Evolutionary conservation across 2,113 vertebrate species (phyloP).

Genomic region (Guaruba guarouba): DNA sequence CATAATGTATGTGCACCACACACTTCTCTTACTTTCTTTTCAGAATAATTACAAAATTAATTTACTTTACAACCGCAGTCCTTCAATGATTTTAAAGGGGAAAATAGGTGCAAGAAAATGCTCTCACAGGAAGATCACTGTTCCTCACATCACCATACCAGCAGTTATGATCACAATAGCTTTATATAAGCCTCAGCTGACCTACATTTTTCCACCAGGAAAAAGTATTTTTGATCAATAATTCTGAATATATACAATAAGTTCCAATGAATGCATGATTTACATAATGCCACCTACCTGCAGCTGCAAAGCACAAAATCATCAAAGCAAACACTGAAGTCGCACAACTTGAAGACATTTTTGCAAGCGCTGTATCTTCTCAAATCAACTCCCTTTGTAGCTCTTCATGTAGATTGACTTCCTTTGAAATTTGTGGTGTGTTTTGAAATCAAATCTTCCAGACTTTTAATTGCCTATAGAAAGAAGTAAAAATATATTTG

Average conservation of each 20-base stretch:
- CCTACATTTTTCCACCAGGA: conserved; percentile 2
- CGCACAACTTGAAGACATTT: conserved; percentile 60
- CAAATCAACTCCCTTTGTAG: conserved; percentile 1
- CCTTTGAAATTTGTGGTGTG: conserved; percentile 9
- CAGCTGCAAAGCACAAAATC: conserved; percentile 61
- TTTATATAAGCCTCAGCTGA: neutral
- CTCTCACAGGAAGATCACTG: neutral
- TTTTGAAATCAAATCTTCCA: conserved; percentile 46
- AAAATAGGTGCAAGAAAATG: neutral
- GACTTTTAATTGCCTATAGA: conserved; percentile 55
- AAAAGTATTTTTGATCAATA: neutral
- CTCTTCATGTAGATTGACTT: conserved; percentile 35
- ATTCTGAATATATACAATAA: neutral
- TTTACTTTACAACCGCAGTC: neutral
- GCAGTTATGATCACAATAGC: neutral
- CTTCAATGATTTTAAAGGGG: neutral
- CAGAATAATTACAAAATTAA: neutral
- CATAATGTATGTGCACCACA: neutral
- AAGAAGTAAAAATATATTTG: conserved; percentile 45
- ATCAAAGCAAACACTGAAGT: conserved; percentile 66
- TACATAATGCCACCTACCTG: conserved; percentile 61
- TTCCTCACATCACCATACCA: neutral
- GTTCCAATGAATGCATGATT: neutral
- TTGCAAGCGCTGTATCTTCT: neutral
- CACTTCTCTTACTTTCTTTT: neutral